These are phyloP conservation scores for Apotomis capreana DNA, from an alignment of 2,888 invertebrate species.

Conservation along the genomic window DNA sequence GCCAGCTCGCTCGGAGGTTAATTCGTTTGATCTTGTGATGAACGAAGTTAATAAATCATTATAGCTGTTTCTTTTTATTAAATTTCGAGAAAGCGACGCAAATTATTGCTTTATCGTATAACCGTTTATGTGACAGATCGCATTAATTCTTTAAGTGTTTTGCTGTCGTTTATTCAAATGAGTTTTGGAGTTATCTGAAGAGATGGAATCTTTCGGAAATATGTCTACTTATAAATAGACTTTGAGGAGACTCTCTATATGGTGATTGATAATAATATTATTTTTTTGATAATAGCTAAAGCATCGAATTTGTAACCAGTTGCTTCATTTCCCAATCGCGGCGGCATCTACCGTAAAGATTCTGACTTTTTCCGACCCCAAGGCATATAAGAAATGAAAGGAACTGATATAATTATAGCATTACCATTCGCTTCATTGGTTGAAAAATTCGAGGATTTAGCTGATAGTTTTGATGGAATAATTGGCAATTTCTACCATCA, in stretches of 20 bases:
- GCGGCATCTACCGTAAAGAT: no score
- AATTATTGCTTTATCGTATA: constrained; percentile 38
- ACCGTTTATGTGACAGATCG: constrained; percentile 33
- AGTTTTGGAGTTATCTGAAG: neutral
- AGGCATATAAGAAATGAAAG: no score
- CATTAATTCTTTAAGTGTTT: constrained; percentile 31
- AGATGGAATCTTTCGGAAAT: neutral
- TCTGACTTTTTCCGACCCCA: no score
- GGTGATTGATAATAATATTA: neutral
- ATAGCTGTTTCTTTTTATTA: constrained; percentile 38
- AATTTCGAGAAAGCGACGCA: constrained; percentile 31
- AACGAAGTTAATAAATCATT: constrained; percentile 41
- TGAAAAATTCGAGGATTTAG: no score
- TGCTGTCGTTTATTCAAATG: constrained; percentile 17
- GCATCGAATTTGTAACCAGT: no score
- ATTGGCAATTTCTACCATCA: no score
- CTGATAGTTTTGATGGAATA: no score
- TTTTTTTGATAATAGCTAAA: no score
- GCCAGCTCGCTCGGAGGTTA: constrained; percentile 54
- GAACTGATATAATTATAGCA: no score
- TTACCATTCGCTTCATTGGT: no score
- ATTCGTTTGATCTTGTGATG: constrained; percentile 48
- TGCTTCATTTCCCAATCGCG: no score
- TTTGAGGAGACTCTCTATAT: neutral
- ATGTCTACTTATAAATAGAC: neutral